These are phyloP conservation scores for Branchipolynoe longqiensis DNA, from an alignment of 2,888 invertebrate species.

Conservation along the genomic window DNA sequence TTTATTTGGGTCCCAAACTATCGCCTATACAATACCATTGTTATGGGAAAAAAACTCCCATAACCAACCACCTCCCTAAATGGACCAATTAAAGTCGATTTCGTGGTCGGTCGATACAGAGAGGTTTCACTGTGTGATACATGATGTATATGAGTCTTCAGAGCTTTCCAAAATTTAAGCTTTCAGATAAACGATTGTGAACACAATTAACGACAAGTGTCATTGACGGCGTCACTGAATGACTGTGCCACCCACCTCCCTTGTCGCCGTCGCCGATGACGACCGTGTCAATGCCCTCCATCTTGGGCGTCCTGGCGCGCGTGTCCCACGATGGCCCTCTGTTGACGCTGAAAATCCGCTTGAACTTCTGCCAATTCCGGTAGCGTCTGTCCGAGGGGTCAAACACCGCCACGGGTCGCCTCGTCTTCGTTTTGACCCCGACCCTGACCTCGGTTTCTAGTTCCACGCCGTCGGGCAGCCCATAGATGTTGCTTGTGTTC, in stretches of 20 bases:
- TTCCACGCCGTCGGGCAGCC: slow-evolving; percentile 16
- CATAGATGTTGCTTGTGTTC: slow-evolving; percentile 46
- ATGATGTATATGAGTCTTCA: no score
- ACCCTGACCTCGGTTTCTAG: neutral
- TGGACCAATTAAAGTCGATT: no score
- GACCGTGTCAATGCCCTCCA: slow-evolving; percentile 76
- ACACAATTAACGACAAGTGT: no score
- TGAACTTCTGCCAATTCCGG: slow-evolving; percentile 40
- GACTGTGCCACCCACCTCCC: slow-evolving; percentile 67
- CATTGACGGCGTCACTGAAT: no score
- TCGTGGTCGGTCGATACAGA: no score
- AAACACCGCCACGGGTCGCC: neutral
- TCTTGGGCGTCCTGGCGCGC: slow-evolving; percentile 70
- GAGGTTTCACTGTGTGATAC: no score
- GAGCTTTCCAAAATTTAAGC: no score
- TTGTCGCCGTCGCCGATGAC: slow-evolving; percentile 70
- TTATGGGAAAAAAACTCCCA: no score
- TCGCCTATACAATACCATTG: no score
- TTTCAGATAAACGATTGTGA: no score
- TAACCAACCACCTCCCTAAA: no score
- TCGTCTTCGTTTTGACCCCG: neutral
- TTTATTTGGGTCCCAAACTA: no score
- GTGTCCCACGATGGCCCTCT: slow-evolving; percentile 69
- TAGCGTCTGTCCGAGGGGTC: neutral
- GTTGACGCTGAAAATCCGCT: slow-evolving; percentile 71